phyloP scores from a whole-genome alignment of 2,797 vertebrate species.

The Acrocephalus scirpaceus region DNA sequence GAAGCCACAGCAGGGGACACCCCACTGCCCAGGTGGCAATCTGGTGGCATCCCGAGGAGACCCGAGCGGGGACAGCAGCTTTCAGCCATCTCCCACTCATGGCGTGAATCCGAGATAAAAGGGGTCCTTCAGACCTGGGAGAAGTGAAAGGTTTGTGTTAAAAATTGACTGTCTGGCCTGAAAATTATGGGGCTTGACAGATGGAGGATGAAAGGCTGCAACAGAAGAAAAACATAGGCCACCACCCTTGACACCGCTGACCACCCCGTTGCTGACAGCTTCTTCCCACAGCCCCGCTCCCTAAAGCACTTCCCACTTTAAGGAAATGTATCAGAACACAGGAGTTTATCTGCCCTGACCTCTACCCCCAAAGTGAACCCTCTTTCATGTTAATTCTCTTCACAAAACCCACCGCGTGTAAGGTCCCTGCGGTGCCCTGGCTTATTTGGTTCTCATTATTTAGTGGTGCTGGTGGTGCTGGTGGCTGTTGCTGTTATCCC shows the following conservation, averaged over 20 bases:
- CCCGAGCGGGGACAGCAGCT: accelerated
- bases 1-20: background rate
- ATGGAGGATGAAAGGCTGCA: constrained; percentile 72
- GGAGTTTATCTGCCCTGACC: constrained; percentile 83
- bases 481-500: background rate
- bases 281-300: constrained; percentile 78
- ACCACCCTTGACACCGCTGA: constrained; percentile 69
- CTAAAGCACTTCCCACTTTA: constrained; percentile 74
- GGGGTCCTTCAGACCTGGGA: background rate
- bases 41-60: background rate
- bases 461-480: background rate
- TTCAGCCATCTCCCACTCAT: background rate
- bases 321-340: constrained; percentile 80
- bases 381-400: constrained; percentile 80
- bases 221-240: constrained; percentile 70
- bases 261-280: constrained; percentile 55
- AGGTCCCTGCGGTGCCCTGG: constrained; percentile 71
- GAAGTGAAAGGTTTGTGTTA: constrained; percentile 61
- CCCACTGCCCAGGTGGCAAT: background rate
- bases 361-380: constrained; percentile 73
- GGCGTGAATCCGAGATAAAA: background rate
- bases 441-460: constrained; percentile 66
- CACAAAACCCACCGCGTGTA: constrained; percentile 77
- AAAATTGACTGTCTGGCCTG: constrained; percentile 62
- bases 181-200: constrained; percentile 74